Evolutionary conservation across 2,797 vertebrate species (phyloP).

Genomic region (Acanthornis magna): DNA sequence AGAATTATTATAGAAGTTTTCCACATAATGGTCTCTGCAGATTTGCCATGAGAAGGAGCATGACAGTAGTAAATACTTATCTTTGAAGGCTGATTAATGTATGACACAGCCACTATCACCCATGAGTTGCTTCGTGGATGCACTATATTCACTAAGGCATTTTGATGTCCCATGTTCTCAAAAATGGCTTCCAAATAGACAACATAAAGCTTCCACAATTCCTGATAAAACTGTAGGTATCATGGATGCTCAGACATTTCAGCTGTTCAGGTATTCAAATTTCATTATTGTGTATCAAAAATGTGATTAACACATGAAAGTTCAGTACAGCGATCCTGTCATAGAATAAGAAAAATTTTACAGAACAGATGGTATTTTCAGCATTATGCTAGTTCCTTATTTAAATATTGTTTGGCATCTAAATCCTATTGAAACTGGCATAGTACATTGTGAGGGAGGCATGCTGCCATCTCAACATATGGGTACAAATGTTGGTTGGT

Average conservation of each 20-base stretch:
- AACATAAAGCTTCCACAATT: not conserved
- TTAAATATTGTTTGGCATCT: slow-evolving; percentile 69
- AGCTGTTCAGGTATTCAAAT: slow-evolving; percentile 52
- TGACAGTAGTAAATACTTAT: not conserved
- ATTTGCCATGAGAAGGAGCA: not conserved
- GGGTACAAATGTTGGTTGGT: slow-evolving; percentile 56
- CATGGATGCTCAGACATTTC: slow-evolving; percentile 28
- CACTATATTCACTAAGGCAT: not conserved
- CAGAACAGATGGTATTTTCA: slow-evolving; percentile 70
- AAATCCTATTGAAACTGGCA: slow-evolving; percentile 64
- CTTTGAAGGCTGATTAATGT: not conserved
- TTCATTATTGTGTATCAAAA: slow-evolving; percentile 50
- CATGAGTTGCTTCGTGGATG: not conserved
- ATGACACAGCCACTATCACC: not conserved
- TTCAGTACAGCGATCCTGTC: slow-evolving; percentile 49
- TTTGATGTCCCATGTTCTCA: not conserved
- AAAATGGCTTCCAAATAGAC: not conserved
- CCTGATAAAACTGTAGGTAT: not conserved
- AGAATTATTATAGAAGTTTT: not conserved
- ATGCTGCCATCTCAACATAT: slow-evolving; percentile 69
- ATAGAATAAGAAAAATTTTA: slow-evolving; percentile 56
- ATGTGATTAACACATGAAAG: slow-evolving; percentile 58
- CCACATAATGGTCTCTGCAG: not conserved
- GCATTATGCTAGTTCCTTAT: slow-evolving; percentile 64
- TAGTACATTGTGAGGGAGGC: slow-evolving; percentile 37